phyloP scores from a whole-genome alignment of 2,113 vertebrate species.

The Heliornis fulica region DNA sequence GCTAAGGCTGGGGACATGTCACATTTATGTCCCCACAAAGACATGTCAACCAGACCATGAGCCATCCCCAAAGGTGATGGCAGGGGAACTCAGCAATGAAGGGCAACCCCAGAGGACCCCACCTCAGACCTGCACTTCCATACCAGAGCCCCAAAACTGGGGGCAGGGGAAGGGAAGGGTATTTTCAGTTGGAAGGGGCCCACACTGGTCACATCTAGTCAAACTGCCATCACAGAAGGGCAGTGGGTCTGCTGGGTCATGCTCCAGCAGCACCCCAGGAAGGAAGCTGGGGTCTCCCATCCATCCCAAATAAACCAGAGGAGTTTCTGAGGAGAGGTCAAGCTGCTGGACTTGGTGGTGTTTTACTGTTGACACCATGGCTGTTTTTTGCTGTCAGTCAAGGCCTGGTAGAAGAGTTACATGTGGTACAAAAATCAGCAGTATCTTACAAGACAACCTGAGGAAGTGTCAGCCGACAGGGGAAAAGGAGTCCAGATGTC shows the following conservation, averaged over 20 bases:
- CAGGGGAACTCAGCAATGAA: not conserved
- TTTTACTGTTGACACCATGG: not conserved
- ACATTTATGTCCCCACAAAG: not conserved
- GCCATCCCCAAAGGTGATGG: no score
- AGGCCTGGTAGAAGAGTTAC: not conserved
- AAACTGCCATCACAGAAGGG: not conserved
- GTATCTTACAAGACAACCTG: not conserved
- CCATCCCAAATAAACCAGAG: not conserved
- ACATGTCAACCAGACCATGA: not conserved
- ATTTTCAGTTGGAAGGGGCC: not conserved
- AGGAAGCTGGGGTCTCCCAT: not conserved
- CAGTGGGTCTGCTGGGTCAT: not conserved
- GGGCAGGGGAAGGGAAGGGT: not conserved
- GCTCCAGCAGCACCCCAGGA: not conserved
- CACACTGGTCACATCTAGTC: no score
- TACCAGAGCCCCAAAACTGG: not conserved
- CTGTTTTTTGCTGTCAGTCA: not conserved
- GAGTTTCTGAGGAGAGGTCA: not conserved
- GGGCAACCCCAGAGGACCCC: not conserved
- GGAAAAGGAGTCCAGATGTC: not conserved
- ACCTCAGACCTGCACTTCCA: rapidly evolving
- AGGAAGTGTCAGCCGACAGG: not conserved
- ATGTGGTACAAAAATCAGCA: not conserved
- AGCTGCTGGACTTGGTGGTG: not conserved
- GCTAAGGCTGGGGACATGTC: rapidly evolving